A percentile compares a stretch with the other conserved stretches of the same genome.
These are phyloP conservation scores for Melinaea menophilus DNA, from an alignment of 2,888 invertebrate genomes.

Conservation along the genomic window DNA sequence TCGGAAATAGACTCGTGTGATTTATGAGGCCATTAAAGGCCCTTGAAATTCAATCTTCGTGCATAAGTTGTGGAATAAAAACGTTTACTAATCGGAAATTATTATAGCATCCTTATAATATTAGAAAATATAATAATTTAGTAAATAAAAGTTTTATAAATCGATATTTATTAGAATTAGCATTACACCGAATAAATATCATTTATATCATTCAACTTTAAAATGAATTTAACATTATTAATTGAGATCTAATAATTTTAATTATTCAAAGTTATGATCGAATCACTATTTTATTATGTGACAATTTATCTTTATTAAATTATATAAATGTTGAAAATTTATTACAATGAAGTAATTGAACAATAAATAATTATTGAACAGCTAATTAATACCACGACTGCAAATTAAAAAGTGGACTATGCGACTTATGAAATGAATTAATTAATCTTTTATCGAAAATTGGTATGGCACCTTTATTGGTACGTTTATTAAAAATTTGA, in stretches of 20 bases:
- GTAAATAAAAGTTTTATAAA: too few species aligned
- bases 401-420: constrained; percentile 47
- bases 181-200: too few species aligned
- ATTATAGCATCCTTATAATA: constrained; percentile 12
- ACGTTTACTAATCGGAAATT: constrained; percentile 27
- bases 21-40: constrained; percentile 32
- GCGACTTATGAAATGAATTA: constrained; percentile 61
- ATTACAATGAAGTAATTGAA: constrained; percentile 7
- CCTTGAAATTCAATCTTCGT: constrained; percentile 34
- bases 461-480: constrained; percentile 47
- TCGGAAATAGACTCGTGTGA: constrained; percentile 28
- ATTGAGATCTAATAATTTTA: too few species aligned
- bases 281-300: too few species aligned
- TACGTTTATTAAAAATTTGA: constrained; percentile 57
- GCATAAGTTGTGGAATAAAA: constrained; percentile 27
- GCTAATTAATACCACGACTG: constrained; percentile 42
- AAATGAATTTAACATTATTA: too few species aligned
- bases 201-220: too few species aligned
- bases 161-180: too few species aligned
- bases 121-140: neutral
- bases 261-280: too few species aligned
- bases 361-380: constrained; percentile 49
- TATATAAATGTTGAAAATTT: neutral
- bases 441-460: constrained; percentile 47
- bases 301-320: neutral